Evolutionary conservation across 2,797 vertebrate species (phyloP).

Genomic region (Chromobotia macracanthus): DNA sequence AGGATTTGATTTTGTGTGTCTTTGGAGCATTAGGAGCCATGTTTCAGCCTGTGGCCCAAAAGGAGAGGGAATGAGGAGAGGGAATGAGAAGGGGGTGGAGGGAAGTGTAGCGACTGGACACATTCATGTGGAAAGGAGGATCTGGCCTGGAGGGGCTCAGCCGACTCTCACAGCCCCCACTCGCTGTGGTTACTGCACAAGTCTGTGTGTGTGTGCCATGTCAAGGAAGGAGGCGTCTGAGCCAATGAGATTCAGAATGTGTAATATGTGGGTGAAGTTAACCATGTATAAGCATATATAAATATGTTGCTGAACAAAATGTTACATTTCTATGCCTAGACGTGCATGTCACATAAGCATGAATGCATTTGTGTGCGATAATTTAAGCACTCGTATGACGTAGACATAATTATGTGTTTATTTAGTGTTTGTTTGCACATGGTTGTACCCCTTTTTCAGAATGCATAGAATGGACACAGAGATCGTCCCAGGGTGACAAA

Average conservation of each 20-base stretch:
- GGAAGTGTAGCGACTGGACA: slow-evolving; percentile 39
- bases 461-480: slow-evolving; percentile 23
- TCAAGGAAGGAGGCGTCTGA: slow-evolving; percentile 22
- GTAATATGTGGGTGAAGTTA: slow-evolving; percentile 48
- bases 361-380: slow-evolving; percentile 13
- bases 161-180: slow-evolving; percentile 38
- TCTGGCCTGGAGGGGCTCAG: slow-evolving; percentile 48
- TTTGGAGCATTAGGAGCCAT: slow-evolving; percentile 45
- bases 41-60: slow-evolving; percentile 54
- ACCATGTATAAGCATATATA: slow-evolving; percentile 47
- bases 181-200: slow-evolving; percentile 33
- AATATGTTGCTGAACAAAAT: slow-evolving; percentile 42
- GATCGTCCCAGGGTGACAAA: slow-evolving; percentile 26
- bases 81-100: slow-evolving; percentile 5
- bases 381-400: slow-evolving; percentile 14
- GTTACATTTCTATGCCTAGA: slow-evolving; percentile 28
- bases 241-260: slow-evolving; percentile 36
- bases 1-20: slow-evolving; percentile 51
- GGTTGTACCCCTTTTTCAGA: not conserved
- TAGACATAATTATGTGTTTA: not conserved
- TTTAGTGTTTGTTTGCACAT: not conserved
- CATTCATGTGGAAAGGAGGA: slow-evolving; percentile 57
- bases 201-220: slow-evolving; percentile 21
- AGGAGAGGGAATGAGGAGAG: slow-evolving; percentile 24
- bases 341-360: not conserved